phyloP scores from a whole-genome alignment of 92 coral and sea anemone species.

The Pocillopora meandrina region DNA sequence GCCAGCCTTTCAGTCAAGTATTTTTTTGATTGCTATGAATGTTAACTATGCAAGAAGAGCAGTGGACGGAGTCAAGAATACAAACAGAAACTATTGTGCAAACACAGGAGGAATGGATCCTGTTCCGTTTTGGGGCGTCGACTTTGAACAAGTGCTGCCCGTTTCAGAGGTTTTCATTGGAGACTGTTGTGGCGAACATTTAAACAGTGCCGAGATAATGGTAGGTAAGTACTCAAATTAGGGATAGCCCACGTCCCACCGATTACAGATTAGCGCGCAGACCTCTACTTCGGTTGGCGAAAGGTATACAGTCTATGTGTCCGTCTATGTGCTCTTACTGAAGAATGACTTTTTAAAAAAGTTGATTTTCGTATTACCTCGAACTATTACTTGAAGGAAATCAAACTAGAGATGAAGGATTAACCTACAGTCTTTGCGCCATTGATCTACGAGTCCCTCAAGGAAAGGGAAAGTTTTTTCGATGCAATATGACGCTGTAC shows the following conservation, averaged over 20 bases:
- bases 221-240: slow-evolving; percentile 16
- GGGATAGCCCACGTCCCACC: too few species aligned
- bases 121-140: slow-evolving; percentile 33
- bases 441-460: background rate
- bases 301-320: too few species aligned
- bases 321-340: too few species aligned
- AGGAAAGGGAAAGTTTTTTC: background rate
- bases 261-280: too few species aligned
- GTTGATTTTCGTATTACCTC: too few species aligned
- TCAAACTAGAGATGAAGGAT: background rate
- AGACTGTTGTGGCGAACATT: slow-evolving; percentile 15
- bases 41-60: background rate
- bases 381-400: background rate
- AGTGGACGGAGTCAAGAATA: background rate
- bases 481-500: background rate
- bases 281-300: too few species aligned
- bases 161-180: slow-evolving; percentile 23
- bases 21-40: too few species aligned
- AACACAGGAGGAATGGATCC: background rate
- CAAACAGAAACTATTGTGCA: too few species aligned
- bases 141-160: slow-evolving; percentile 19
- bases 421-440: background rate
- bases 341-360: too few species aligned
- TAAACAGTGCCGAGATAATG: background rate
- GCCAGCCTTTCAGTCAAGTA: background rate